These are phyloP conservation scores for Mico argentatus DNA, from an alignment of 2,797 vertebrate species.

Conservation along the genomic window DNA sequence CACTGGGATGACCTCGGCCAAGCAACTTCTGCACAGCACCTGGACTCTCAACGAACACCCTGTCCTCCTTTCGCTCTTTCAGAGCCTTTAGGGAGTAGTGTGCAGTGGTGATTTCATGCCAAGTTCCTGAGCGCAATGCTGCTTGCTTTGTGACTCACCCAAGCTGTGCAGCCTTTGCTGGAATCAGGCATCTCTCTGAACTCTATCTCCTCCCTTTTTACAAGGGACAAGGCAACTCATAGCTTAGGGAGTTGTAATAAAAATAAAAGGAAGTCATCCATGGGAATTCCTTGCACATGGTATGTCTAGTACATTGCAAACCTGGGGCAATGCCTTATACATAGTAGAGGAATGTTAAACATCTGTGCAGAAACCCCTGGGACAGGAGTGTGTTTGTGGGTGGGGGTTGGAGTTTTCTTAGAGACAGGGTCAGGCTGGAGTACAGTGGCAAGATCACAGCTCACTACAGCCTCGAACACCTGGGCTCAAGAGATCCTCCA, in stretches of 20 bases:
- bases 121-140: rapidly evolving
- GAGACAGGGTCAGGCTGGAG: background rate
- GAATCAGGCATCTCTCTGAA: background rate
- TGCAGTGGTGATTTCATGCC: rapidly evolving
- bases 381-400: background rate
- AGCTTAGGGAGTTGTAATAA: background rate
- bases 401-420: background rate
- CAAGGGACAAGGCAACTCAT: background rate
- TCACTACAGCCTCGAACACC: background rate
- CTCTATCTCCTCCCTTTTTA: background rate
- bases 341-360: background rate
- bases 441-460: background rate
- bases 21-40: rapidly evolving
- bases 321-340: rapidly evolving
- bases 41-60: background rate
- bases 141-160: background rate
- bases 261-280: background rate
- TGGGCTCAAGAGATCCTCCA: background rate
- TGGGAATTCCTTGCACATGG: background rate
- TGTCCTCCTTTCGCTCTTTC: background rate
- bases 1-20: background rate
- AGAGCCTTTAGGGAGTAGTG: background rate
- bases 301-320: rapidly evolving
- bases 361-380: rapidly evolving
- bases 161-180: background rate